These are phyloP conservation scores for Crocallis elinguaria DNA, from an alignment of 2,888 invertebrate species.

Conservation along the genomic window DNA sequence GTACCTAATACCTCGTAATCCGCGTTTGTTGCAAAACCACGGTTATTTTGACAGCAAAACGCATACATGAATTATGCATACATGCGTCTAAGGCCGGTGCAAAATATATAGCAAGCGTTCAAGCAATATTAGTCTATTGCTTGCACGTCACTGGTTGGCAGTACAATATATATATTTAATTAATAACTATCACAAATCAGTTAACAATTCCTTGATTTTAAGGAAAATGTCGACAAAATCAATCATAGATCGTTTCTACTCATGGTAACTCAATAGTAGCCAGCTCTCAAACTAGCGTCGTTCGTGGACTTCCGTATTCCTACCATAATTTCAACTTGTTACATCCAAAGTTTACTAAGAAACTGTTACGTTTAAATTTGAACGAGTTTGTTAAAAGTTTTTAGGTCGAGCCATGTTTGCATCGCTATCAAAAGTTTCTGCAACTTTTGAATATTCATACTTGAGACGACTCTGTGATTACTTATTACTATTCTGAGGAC, in stretches of 20 bases:
- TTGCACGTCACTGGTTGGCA: no score
- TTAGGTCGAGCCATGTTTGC: conserved; percentile 15
- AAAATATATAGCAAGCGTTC: no score
- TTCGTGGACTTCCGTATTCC: conserved; percentile 9
- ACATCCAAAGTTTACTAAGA: conserved; percentile 21
- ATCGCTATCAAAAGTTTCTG: conserved; percentile 15
- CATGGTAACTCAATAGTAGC: not conserved
- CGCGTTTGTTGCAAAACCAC: no score
- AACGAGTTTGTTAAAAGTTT: conserved; percentile 29
- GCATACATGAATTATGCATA: no score
- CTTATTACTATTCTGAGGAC: not conserved
- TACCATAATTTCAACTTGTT: conserved; percentile 26
- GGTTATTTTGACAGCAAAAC: no score
- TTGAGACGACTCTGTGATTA: not conserved
- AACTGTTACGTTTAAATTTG: conserved; percentile 25
- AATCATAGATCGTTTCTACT: no score
- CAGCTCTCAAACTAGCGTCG: conserved; percentile 7
- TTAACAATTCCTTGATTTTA: no score
- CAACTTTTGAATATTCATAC: conserved; percentile 11
- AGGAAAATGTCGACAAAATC: not conserved
- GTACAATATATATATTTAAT: no score
- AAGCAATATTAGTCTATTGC: no score
- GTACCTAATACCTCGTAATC: no score
- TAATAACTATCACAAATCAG: no score
- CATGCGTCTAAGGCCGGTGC: no score